Evolutionary conservation across 2,888 invertebrate species (phyloP), one percentile per base, ranked within the genome.

Genomic region (Miltochrista miniata): DNA sequence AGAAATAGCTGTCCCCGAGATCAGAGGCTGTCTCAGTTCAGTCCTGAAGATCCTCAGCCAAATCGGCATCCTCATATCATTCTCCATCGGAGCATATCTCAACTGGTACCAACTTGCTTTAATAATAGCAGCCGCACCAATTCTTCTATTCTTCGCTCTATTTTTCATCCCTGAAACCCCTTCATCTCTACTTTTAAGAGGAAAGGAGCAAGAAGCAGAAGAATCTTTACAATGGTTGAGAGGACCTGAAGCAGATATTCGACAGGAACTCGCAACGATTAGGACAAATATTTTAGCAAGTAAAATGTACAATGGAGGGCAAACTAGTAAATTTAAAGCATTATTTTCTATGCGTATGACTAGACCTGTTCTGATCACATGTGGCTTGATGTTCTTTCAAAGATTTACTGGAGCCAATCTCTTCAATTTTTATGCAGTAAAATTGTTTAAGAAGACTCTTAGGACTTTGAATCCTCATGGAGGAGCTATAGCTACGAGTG

Each of bases 161-260:
- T 93, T 95, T 62, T 95, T 94, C 77, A 94, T 97, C 59, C 98
- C 98, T 0, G 98, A 98, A 90, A 97, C 97, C 14, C 98, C 98
- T 7, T 96, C 96, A 55, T 96, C 94, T 81, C 90, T 97, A 44
- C 93, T 96, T 10, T 90, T 96, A 24, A 93, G 95, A 69, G 96
- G 96, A 18, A 93, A 93, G 66, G 96, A 96, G 69, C 93, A 94
- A 61, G 95, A 95, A 75, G 96, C 96, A 2, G 93, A 94, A 38
- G 92, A 93, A 63, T 94, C 97, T 3, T 83, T 98, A 31, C 93
- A 95, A 69, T 96, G 96, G 96, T 88, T 98, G 0, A 90, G 97
- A 61, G 96, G 96, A 7, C 94, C 95, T 1, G 94, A 94, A 42
- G 94, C 95, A 1, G 96, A 97, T 83, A 94, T 97, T 43, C 90